These are phyloP conservation scores for Meloidogyne exigua DNA, from an alignment of 1,140 invertebrate species.

Conservation along the genomic window DNA sequence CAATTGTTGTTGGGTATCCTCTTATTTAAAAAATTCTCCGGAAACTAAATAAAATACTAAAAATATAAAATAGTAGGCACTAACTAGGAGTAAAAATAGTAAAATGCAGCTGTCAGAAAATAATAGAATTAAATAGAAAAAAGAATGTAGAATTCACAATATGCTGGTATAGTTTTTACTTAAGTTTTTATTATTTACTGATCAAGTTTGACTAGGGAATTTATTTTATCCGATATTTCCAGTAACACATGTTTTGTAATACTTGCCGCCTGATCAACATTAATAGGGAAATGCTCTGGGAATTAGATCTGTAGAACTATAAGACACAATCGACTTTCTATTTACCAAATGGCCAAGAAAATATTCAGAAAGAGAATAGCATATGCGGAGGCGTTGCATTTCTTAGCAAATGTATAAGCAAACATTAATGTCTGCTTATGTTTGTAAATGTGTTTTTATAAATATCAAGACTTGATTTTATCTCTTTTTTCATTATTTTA, in stretches of 20 bases:
- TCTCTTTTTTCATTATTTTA: background rate
- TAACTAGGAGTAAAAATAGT: background rate
- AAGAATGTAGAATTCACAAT: background rate
- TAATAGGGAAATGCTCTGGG: background rate
- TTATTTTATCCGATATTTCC: background rate
- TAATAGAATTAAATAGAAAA: background rate
- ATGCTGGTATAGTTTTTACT: background rate
- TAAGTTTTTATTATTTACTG: conserved; percentile 1
- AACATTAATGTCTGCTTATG: conserved; percentile 1
- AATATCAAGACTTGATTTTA: background rate
- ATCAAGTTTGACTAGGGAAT: background rate
- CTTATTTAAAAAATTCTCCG: background rate
- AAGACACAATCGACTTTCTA: background rate
- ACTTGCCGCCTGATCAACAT: background rate
- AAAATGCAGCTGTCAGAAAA: background rate
- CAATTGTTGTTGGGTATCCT: background rate
- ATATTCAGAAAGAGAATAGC: background rate
- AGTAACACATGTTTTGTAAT: background rate
- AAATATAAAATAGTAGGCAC: background rate
- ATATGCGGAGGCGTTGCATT: background rate
- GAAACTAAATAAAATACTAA: background rate
- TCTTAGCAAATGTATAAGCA: background rate
- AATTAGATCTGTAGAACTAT: background rate
- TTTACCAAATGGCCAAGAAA: background rate
- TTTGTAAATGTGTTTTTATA: background rate